These are phyloP conservation scores for Tiliacea aurago DNA, from an alignment of 2,888 invertebrate genomes.

Conservation along the genomic window DNA sequence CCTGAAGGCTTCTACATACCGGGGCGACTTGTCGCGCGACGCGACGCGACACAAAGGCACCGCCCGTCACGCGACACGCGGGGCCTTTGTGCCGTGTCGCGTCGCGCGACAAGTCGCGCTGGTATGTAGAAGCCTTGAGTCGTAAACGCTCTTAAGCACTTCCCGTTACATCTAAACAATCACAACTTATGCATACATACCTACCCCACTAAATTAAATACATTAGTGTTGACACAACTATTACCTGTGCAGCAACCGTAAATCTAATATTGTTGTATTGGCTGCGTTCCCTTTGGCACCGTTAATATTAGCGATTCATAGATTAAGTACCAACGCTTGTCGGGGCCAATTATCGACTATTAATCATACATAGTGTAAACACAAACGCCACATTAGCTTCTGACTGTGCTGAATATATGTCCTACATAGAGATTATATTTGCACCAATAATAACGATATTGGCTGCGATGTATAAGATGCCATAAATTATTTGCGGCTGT, in stretches of 20 bases:
- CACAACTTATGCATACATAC: not conserved
- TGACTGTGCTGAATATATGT: slow-evolving; percentile 27
- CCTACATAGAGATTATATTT: slow-evolving; percentile 29
- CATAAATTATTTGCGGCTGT: slow-evolving; percentile 52
- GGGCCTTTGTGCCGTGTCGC: too few relatives aligned
- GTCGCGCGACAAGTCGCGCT: too few relatives aligned
- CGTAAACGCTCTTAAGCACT: too few relatives aligned
- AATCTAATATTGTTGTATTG: slow-evolving; percentile 61
- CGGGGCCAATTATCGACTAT: slow-evolving; percentile 72
- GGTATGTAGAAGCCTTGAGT: too few relatives aligned
- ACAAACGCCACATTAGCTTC: slow-evolving; percentile 52
- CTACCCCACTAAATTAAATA: slow-evolving; percentile 20
- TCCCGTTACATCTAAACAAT: not conserved
- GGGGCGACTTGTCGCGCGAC: too few relatives aligned
- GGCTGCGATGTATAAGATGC: slow-evolving; percentile 51
- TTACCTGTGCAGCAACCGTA: slow-evolving; percentile 53
- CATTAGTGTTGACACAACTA: slow-evolving; percentile 39
- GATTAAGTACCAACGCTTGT: slow-evolving; percentile 70
- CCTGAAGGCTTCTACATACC: too few relatives aligned
- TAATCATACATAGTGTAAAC: slow-evolving; percentile 71
- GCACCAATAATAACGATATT: slow-evolving; percentile 58
- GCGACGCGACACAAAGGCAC: too few relatives aligned
- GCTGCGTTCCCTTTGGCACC: slow-evolving; percentile 54
- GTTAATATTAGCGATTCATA: slow-evolving; percentile 70
- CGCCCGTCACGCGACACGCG: too few relatives aligned